Evolutionary conservation across 1,140 invertebrate species (phyloP), one percentile per base, ranked within the genome.

Genomic region (Ruditapes philippinarum): DNA sequence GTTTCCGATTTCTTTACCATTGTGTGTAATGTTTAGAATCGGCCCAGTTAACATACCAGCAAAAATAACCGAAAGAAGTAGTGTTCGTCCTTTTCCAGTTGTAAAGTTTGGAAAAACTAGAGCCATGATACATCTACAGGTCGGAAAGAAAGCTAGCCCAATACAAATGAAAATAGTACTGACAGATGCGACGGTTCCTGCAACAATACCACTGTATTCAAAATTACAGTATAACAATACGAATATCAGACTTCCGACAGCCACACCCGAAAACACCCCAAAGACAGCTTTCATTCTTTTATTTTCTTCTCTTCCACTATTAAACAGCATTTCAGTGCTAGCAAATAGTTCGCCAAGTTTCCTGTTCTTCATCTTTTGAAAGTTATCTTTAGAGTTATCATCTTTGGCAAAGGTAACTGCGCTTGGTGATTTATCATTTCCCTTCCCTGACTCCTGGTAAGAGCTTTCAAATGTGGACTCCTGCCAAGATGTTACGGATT

Each of bases 81-180:
- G 28, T 1, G 40, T 78, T 33, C 86, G 36, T 2, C 86, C 76
- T 42, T 81, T 80, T 25, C 78, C 74, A 14, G 86, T 88, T n/a
- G 51, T 81, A 33, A 88, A 88, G 49, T 88, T 88, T n/a, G 86
- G 86, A 33, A 88, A 25, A 0, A 88, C 76, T 0, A 88, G 31
- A 11, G 86, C 86, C 45, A 81, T 74, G 45, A 88, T 33, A 38
- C 86, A 88, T 51, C 86, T 54, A 31, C 60, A 88, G 19, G 38
- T 1, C 5, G 78, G 42, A 0, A 31, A 88, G 0, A 88, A 54
- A 1, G 78, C 86, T 3, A 88, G 62, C 7, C 60, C 76, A 17
- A 88, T 22, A 31, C 76, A 88, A 12, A 88, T 80, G 17, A 81
- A 40, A 31, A 81, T 22, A 14, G 76, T 88, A 2, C 31, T 36